Evolutionary conservation across 2,888 invertebrate genomes (phyloP), one percentile per base, ranked within the genome.

Genomic region (Amphipoea oculea): DNA sequence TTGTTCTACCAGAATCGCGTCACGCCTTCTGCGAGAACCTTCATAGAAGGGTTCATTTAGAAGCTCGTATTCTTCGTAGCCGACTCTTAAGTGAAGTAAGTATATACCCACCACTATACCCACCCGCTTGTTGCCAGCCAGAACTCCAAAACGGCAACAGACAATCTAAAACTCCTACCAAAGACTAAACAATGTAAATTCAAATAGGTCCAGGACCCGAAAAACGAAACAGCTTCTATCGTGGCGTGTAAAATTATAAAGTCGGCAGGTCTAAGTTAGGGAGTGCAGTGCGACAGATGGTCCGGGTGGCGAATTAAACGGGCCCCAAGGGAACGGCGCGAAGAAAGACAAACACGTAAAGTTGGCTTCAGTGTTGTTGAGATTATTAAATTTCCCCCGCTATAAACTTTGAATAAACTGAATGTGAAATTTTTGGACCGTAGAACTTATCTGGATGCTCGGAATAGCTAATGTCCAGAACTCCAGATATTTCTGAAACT

Each of bases 281-380:
- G 89, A 90, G 89, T 92, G 92, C 93, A 92, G 90, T 87, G 90
- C 92, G 91, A 89, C 94, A 94, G 94, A 94, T 94, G 94, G 93
- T 89, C 89, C 89, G 88, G 91, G 91, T 88, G 89, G 87, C 86
- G 94, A 93, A 93, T 89, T 89, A 89, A 88, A 89, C 82, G 79
- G 85, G 82, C 60, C 85, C 87, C 86, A 51, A 87, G 88, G 87
- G 89, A 92, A 88, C 90, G 88, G 83, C 91, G 88, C 90, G 90
- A 91, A 92, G 92, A 92, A 93, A 93, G 91, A 93, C 93, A 94
- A 94, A 94, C 94, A 94, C 91, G 89, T 91, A 90, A 93, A 94
- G 91, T 94, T 93, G 88, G 89, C 82, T 87, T 89, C 89, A 89
- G 89, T 91, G 92, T 93, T 93, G 93, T 92, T 91, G 89, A 92